Percentiles rank a stretch among this genome's conserved stretches.
Evolutionary conservation across 2,113 vertebrate species (phyloP).

Genomic region (Castor canadensis): DNA sequence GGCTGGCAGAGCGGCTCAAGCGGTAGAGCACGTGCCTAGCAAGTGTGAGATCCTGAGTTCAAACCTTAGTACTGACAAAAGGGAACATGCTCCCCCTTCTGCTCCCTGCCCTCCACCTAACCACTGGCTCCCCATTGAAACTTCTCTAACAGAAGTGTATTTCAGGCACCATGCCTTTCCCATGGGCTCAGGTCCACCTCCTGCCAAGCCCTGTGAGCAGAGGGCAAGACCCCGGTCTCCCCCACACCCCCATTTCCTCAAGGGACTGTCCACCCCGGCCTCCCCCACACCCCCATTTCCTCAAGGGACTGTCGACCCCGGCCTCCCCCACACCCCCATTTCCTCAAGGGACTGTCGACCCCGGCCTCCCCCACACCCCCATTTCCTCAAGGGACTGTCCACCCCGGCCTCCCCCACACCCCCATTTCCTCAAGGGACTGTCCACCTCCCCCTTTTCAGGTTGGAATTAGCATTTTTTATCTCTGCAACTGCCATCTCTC

Average conservation of each 20-base stretch:
- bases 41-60: too few species aligned
- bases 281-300: too few species aligned
- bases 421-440: not conserved
- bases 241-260: too few species aligned
- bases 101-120: not conserved
- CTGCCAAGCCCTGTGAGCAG: not conserved
- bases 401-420: too few species aligned
- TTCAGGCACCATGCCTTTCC: not conserved
- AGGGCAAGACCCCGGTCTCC: not conserved
- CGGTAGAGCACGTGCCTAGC: too few species aligned
- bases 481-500: slow-evolving; percentile 64
- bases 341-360: too few species aligned
- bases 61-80: not conserved
- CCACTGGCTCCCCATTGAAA: slow-evolving; percentile 12
- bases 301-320: too few species aligned
- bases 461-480: slow-evolving; percentile 64
- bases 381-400: too few species aligned
- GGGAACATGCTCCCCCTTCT: not conserved
- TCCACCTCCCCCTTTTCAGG: not conserved
- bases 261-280: too few species aligned
- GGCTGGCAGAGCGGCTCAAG: too few species aligned
- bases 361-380: too few species aligned
- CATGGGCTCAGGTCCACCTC: not conserved
- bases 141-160: not conserved
- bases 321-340: too few species aligned